Evolutionary conservation across 2,888 invertebrate genomes (phyloP).

Genomic region (Lycophotia porphyrea): DNA sequence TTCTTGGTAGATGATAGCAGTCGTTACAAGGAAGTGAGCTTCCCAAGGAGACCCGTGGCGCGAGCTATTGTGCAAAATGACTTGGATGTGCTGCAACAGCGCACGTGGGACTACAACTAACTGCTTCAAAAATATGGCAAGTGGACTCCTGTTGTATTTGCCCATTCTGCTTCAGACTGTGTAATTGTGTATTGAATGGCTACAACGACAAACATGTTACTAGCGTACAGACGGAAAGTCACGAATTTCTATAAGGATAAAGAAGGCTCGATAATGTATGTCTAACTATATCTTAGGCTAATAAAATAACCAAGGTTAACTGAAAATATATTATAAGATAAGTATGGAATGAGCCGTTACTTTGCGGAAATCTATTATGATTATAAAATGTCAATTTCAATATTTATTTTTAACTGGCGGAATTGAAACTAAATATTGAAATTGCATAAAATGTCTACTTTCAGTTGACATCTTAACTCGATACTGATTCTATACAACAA

Average conservation of each 20-base stretch:
- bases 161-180: slow-evolving; percentile 11
- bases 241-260: not conserved
- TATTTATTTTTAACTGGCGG: not conserved
- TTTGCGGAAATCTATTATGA: not conserved
- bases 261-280: too few species aligned
- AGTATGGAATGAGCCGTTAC: not conserved
- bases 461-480: not conserved
- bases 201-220: not conserved
- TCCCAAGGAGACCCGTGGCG: slow-evolving; percentile 73
- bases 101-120: slow-evolving; percentile 71
- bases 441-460: not conserved
- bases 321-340: not conserved
- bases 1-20: slow-evolving; percentile 71
- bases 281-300: not conserved
- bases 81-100: slow-evolving; percentile 74
- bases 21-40: slow-evolving; percentile 74
- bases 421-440: not conserved
- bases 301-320: not conserved
- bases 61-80: slow-evolving; percentile 76
- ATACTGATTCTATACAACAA: not conserved
- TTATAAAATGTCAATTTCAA: not conserved
- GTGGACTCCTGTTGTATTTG: slow-evolving; percentile 37
- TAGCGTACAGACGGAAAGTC: not conserved
- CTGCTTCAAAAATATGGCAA: slow-evolving; percentile 61
- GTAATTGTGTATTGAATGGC: not conserved